Base-by-base conservation (phyloP, 2,113 vertebrate genomes). In the Lipophrys pholis region DNA sequence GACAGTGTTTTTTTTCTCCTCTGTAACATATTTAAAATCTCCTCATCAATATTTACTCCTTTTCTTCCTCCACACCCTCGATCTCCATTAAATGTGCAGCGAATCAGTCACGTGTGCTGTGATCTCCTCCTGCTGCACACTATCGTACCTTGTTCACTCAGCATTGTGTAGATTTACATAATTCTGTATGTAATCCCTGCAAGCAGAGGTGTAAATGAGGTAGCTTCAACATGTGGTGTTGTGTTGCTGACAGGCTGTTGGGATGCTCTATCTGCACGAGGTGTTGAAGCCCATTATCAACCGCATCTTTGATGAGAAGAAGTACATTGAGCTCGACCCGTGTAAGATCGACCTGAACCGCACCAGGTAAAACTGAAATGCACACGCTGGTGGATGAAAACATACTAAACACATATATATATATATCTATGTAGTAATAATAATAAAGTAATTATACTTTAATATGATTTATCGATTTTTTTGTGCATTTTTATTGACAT, bases 261-360 rank as follows among this genome's bases (percentile, higher is more conserved):
- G 96, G 76, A 96, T 97, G 96, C 94, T 95, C 59, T 99, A 96
- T 87, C 92, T 98, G 52, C 96, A 97, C 0, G 92, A 95, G 75
- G 94, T 97, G 52, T 88, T 98, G 77, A 95, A 93, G 89, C 95
- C 94, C 0, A 87, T 94, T 70, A 87, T 98, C 80, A 95, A 90
- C 79, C 94, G 93, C 12, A 89, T 98, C 89, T 98, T 97, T 3
- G 96, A 98, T 68, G 96, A 99, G 87, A 96, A 92, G 92, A 98
- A 96, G 63, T 97, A 97, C 1, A 90, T 99, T 36, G 97, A 99
- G 80, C 88, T 99, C 82, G 96, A 98, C 72, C 97, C 97, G 0
- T 88, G 95, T 87, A 98, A 95, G 91, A 97, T 97, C 60, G 96
- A 96, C 78, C 87, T 95, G 75, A 94, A 94, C 80, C 90, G 92